These are phyloP conservation scores for Myocastor coypus DNA, from an alignment of 2,113 vertebrate genomes.

Conservation along the genomic window DNA sequence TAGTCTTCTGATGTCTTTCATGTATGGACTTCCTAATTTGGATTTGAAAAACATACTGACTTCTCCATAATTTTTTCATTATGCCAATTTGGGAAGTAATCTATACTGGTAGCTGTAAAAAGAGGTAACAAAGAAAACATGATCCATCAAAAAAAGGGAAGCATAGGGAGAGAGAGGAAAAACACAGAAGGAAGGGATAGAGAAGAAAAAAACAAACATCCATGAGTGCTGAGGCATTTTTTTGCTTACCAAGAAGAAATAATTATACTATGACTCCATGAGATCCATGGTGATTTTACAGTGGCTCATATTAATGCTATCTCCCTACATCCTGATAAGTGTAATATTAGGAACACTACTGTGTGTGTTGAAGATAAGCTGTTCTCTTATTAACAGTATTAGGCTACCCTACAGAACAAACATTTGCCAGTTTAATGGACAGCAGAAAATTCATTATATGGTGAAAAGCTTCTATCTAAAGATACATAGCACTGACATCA, in stretches of 20 bases:
- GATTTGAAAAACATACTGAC: neutral
- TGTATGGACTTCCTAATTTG: neutral
- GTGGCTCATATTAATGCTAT: constrained; percentile 85
- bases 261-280: constrained; percentile 87
- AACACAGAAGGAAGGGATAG: neutral
- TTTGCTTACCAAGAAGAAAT: constrained; percentile 87
- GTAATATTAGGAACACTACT: constrained; percentile 87
- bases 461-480: constrained; percentile 79
- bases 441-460: constrained; percentile 83
- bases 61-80: neutral
- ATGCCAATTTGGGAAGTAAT: neutral
- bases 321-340: constrained; percentile 87
- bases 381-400: constrained; percentile 89
- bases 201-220: constrained; percentile 67
- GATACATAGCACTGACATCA: constrained; percentile 79
- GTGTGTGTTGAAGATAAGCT: constrained; percentile 85
- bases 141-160: constrained; percentile 27
- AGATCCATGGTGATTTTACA: constrained; percentile 88
- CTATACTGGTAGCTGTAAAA: neutral
- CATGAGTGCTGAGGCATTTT: constrained; percentile 81
- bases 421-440: constrained; percentile 84
- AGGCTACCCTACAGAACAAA: constrained; percentile 85
- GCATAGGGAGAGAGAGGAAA: neutral
- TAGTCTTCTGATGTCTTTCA: neutral
- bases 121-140: constrained; percentile 38